These are phyloP conservation scores for Hydrolagus affinis DNA, from an alignment of 2,113 vertebrate species.

Conservation along the genomic window DNA sequence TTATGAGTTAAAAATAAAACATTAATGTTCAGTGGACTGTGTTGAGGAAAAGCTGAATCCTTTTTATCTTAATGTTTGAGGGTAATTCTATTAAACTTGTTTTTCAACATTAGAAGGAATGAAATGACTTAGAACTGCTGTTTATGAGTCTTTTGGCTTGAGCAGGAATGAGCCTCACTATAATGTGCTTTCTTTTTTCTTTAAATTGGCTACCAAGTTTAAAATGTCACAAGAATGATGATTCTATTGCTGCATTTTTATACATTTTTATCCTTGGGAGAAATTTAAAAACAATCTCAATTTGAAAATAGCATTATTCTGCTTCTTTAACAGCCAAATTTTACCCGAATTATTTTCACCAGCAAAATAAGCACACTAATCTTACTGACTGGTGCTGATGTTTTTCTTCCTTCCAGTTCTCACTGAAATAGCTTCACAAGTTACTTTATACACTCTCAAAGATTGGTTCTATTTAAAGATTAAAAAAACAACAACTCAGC, in stretches of 20 bases:
- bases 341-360: too few relatives aligned
- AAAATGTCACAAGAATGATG: neutral
- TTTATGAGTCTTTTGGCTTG: neutral
- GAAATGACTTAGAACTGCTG: neutral
- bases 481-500: too few relatives aligned
- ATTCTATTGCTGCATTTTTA: neutral
- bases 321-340: neutral
- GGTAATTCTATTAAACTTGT: neutral
- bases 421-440: too few relatives aligned
- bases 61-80: neutral
- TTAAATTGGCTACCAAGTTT: neutral
- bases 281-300: neutral
- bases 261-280: too few relatives aligned
- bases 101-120: neutral
- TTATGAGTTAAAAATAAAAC: neutral
- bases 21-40: neutral
- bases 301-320: neutral
- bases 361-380: too few relatives aligned
- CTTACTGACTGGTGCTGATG: too few relatives aligned
- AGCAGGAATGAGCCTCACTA: neutral
- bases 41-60: neutral
- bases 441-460: too few relatives aligned
- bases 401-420: too few relatives aligned
- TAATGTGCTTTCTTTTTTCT: neutral
- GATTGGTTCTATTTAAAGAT: too few relatives aligned